These are phyloP conservation scores for Paratrypauchen microcephalus DNA, from an alignment of 2,797 vertebrate genomes.

Conservation along the genomic window DNA sequence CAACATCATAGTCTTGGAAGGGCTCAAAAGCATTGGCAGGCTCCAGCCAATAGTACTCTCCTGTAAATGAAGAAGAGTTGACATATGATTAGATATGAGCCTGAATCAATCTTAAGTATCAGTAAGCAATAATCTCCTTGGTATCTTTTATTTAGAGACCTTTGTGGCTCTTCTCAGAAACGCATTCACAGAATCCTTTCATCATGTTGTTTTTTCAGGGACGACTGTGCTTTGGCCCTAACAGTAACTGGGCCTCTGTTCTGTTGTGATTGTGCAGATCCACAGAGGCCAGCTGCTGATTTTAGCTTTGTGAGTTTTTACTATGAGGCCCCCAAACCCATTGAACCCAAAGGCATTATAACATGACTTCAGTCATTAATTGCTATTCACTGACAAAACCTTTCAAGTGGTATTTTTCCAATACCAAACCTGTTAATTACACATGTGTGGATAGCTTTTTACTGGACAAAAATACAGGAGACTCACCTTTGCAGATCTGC, in stretches of 20 bases:
- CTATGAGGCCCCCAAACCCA: conserved; percentile 46
- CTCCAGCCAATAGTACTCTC: conserved; percentile 91
- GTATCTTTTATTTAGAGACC: not conserved
- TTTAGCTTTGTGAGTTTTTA: conserved; percentile 60
- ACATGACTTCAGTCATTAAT: no score
- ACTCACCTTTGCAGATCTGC: conserved; percentile 91
- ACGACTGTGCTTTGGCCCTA: conserved; percentile 36
- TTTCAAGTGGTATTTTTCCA: no score
- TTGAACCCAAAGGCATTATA: conserved; percentile 40
- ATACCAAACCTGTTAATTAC: not conserved
- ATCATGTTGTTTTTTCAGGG: conserved; percentile 45
- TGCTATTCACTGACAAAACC: no score
- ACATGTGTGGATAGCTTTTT: not conserved
- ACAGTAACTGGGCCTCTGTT: conserved; percentile 53
- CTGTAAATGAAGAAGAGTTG: conserved; percentile 53
- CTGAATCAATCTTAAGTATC: not conserved
- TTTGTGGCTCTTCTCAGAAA: not conserved
- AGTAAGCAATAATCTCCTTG: not conserved
- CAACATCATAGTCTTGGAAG: conserved; percentile 87
- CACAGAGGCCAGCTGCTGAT: conserved; percentile 38
- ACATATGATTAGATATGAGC: not conserved
- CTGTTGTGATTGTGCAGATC: conserved; percentile 62
- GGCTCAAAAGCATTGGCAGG: conserved; percentile 88
- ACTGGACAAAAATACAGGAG: conserved; percentile 1
- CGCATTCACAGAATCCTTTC: conserved; percentile 25